phyloP scores from a whole-genome alignment of 2,888 invertebrate species.

The Tipula unca region DNA sequence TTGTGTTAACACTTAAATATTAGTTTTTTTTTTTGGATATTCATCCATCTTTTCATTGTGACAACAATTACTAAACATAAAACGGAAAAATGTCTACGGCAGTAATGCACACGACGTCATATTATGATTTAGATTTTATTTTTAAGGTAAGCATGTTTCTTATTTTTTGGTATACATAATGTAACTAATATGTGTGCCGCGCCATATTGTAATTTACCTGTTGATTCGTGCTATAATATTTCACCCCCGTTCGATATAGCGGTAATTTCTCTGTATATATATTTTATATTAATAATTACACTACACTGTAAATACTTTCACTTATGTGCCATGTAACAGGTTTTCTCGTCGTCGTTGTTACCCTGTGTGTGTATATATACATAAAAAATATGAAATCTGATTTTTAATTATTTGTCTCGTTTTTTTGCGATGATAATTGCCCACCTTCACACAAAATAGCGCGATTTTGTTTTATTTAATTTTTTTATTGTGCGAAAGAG shows the following conservation, averaged over 20 bases:
- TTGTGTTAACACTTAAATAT: background rate
- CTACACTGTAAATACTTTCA: background rate
- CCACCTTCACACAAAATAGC: background rate
- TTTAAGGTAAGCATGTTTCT: constrained; percentile 16
- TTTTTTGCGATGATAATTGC: background rate
- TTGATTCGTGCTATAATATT: background rate
- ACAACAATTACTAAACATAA: background rate
- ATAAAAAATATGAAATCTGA: background rate
- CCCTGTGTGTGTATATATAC: background rate
- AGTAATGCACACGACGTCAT: constrained; percentile 17
- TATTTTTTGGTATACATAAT: background rate
- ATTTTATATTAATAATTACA: background rate
- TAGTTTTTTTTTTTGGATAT: background rate
- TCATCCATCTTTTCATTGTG: background rate
- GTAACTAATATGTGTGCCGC: background rate
- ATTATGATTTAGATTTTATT: constrained; percentile 16
- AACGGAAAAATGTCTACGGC: constrained; percentile 18
- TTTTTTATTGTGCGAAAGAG: background rate
- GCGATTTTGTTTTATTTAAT: background rate
- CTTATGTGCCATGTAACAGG: background rate
- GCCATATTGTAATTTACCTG: constrained; percentile 16
- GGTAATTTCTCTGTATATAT: background rate
- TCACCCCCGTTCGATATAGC: background rate
- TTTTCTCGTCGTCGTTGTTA: background rate
- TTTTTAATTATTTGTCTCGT: background rate